A percentile compares a stretch with the other conserved stretches of the same genome.
Conservation (phyloP, 2,113 vertebrate species). For the Rattus rattus region DNA sequence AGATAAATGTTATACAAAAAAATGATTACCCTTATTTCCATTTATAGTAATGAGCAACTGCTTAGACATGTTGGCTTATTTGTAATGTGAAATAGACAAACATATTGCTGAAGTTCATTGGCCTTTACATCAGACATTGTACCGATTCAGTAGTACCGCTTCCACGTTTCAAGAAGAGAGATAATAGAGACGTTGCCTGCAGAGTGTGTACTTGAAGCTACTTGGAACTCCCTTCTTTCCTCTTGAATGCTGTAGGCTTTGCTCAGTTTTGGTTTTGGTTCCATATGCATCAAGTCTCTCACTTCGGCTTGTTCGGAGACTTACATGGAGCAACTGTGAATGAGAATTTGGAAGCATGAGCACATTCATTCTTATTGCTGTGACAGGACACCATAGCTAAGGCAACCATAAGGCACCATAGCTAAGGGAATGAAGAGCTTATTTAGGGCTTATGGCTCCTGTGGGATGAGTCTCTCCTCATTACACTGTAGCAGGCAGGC, state of each 20-base stretch:
- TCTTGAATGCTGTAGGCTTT: background rate
- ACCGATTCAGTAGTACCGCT: background rate
- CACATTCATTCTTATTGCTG: background rate
- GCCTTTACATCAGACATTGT: background rate
- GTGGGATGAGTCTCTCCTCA: background rate
- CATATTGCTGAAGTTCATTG: background rate
- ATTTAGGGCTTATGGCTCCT: background rate
- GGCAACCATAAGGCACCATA: background rate
- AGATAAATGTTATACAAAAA: constrained; percentile 29
- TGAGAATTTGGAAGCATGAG: constrained; percentile 1
- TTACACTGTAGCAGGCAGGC: background rate
- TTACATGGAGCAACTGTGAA: background rate
- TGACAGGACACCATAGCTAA: background rate
- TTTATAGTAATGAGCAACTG: background rate
- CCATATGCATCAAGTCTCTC: background rate
- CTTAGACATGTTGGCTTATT: background rate
- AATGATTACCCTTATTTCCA: background rate
- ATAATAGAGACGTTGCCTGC: background rate
- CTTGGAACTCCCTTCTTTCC: background rate
- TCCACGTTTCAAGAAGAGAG: background rate
- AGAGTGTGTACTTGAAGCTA: background rate
- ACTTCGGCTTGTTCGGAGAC: background rate
- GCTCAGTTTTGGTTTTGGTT: background rate
- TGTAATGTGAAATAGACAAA: background rate
- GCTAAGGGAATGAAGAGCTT: background rate